phyloP scores from a whole-genome alignment of 2,113 vertebrate genomes.

The Prunella fulvescens region DNA sequence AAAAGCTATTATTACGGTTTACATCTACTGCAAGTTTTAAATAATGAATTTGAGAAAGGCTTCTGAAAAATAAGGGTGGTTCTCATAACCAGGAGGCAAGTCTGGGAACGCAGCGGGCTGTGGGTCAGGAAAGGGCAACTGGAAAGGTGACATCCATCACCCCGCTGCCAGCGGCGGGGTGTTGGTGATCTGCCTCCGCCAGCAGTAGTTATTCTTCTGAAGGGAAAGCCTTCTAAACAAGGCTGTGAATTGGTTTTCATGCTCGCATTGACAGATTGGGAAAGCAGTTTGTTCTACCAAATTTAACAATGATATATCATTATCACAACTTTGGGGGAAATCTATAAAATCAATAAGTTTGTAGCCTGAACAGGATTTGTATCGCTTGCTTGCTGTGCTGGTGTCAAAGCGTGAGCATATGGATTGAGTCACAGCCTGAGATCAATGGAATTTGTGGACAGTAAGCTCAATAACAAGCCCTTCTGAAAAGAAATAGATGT shows the following conservation, averaged over 20 bases:
- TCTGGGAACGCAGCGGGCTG: slow-evolving; percentile 53
- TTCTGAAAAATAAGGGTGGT: slow-evolving; percentile 34
- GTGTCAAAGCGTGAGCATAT: slow-evolving; percentile 95
- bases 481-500: slow-evolving; percentile 99
- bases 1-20: slow-evolving; percentile 68
- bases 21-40: slow-evolving; percentile 56
- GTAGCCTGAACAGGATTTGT: slow-evolving; percentile 98
- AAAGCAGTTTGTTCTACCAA: slow-evolving; percentile 99
- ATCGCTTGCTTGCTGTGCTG: slow-evolving; percentile 93
- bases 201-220: slow-evolving; percentile 71
- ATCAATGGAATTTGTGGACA: slow-evolving; percentile 99
- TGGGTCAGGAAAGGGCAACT: slow-evolving; percentile 63
- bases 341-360: slow-evolving; percentile 99
- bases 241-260: slow-evolving; percentile 86
- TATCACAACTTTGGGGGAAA: slow-evolving; percentile 99
- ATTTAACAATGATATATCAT: slow-evolving; percentile 99
- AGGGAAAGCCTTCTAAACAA: slow-evolving; percentile 76
- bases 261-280: slow-evolving; percentile 92
- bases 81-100: slow-evolving; percentile 45
- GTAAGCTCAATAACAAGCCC: slow-evolving; percentile 99
- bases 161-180: slow-evolving; percentile 56
- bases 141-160: slow-evolving; percentile 69
- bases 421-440: slow-evolving; percentile 96
- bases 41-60: slow-evolving; percentile 67
- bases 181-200: slow-evolving; percentile 63